phyloP scores from a whole-genome alignment of 2,113 vertebrate species.

The Odontesthes bonariensis region DNA sequence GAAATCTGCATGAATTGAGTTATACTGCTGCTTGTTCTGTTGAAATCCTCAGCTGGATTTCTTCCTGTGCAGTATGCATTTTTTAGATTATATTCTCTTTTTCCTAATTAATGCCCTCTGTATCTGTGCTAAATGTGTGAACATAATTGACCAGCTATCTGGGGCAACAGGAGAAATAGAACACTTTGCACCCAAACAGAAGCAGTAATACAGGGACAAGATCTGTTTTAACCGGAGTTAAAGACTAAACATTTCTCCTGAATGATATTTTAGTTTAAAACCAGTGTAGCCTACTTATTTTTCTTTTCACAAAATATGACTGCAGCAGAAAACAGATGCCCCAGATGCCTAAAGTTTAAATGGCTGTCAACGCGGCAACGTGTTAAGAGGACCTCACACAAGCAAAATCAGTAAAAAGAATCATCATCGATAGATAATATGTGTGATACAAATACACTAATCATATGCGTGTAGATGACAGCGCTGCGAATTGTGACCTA shows the following conservation, averaged over 20 bases:
- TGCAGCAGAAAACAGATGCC: background rate
- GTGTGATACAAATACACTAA: too few relatives aligned
- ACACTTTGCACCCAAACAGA: slow-evolving; percentile 7
- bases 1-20: background rate
- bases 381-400: too few relatives aligned
- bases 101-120: slow-evolving; percentile 7
- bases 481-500: too few relatives aligned
- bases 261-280: slow-evolving; percentile 1
- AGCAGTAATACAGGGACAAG: slow-evolving; percentile 4
- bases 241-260: slow-evolving; percentile 2
- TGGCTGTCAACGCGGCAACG: too few relatives aligned
- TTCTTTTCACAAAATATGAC: background rate
- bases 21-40: background rate
- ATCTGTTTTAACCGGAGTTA: slow-evolving; percentile 10
- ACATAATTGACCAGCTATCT: slow-evolving; percentile 31
- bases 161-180: slow-evolving; percentile 37
- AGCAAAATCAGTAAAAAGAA: too few relatives aligned
- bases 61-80: background rate
- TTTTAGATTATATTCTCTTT: background rate
- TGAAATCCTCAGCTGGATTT: slow-evolving; percentile 1
- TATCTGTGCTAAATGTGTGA: slow-evolving; percentile 28
- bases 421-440: too few relatives aligned
- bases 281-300: background rate
- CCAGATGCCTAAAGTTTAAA: too few relatives aligned
- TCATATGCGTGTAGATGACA: too few relatives aligned